Base-by-base conservation (phyloP, 2,888 invertebrate species). In the Cantharis flavilabris region DNA sequence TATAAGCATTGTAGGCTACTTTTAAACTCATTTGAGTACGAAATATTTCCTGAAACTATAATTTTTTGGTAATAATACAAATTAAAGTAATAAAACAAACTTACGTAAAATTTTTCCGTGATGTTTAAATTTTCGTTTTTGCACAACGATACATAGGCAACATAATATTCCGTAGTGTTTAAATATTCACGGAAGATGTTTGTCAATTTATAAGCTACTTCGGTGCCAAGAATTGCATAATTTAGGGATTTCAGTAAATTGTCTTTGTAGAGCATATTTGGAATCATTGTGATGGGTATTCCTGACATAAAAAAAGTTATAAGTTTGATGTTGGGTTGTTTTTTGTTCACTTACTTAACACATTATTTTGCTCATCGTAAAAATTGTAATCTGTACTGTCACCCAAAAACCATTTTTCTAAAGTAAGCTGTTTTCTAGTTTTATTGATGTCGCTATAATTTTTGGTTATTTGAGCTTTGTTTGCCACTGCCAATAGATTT, bases 1-100 rank as follows among this genome's bases (percentile, higher is more conserved):
- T 90, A 86, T 96, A 96, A 0, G 82, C 62, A 5, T 63, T 62
- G 62, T 76, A 76, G 0, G 73, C 49, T n/a, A 76, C 11, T 69
- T 76, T 76, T 16, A 71, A 62, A 10, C 70, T 73, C 11, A 70
- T 9, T 13, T 71, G 49, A 26, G n/a, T 49, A 1, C 49, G 49
- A 49, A 49, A 49, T 49, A 49, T 7, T 49, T 49, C 49, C 49
- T 49, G 49, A 49, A 49, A 49, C 49, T 49, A 13, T 7, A 11
- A n/a, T 49, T 49, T 0, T n/a, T n/a, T 4, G n/a, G 2, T 9
- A n/a, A n/a, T 49, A 49, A n/a, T 49, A n/a, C 9, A 49, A 49
- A 49, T 33, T 33, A 13, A 1, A 9, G 7, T n/a, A n/a, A n/a
- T 49, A 9, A n/a, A 49, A 49, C 13, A n/a, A 5, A 49, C 49